Evolutionary conservation across 2,888 invertebrate species (phyloP).

Genomic region (Lypha dubia): DNA sequence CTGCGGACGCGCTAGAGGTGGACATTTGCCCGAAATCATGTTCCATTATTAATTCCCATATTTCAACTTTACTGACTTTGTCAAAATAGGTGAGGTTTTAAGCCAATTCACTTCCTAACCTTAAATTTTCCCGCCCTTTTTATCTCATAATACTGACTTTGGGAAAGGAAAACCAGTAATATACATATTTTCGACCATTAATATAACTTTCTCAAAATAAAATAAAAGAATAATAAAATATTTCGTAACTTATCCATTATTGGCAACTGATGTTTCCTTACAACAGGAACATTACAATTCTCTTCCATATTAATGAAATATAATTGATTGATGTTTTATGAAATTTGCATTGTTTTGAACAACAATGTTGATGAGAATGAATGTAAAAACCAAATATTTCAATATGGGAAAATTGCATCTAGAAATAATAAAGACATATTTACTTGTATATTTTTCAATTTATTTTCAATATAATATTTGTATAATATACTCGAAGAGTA

Average conservation of each 20-base stretch:
- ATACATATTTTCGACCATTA: neutral
- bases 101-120: too few relatives aligned
- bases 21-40: too few relatives aligned
- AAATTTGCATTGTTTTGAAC: constrained; percentile 5
- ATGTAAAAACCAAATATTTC: neutral
- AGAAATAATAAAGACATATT: neutral
- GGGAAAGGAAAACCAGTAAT: too few relatives aligned
- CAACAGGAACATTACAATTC: neutral
- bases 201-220: neutral
- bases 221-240: neutral
- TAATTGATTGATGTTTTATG: neutral
- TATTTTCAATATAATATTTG: constrained; percentile 30
- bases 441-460: neutral
- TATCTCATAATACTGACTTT: too few relatives aligned
- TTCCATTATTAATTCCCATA: too few relatives aligned
- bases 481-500: neutral
- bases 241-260: neutral
- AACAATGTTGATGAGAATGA: neutral
- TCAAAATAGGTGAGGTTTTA: too few relatives aligned
- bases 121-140: too few relatives aligned
- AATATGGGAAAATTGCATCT: neutral
- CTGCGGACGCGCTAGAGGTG: too few relatives aligned
- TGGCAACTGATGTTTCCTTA: neutral
- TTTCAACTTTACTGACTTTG: too few relatives aligned
- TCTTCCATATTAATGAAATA: neutral